These are phyloP conservation scores for Probaryconus sp. DNA, from an alignment of 1,140 invertebrate species.

Conservation along the genomic window DNA sequence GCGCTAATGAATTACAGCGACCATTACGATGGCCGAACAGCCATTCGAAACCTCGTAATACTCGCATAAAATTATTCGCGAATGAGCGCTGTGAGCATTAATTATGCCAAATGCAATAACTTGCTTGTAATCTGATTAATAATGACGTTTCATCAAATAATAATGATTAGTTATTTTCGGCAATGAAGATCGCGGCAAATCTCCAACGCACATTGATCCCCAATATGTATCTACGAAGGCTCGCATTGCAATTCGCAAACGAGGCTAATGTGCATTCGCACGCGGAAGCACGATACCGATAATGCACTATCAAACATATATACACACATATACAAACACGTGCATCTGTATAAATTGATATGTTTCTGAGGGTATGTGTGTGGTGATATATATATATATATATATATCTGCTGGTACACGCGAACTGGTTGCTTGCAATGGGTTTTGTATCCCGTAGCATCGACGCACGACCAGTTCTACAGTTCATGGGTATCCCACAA, in stretches of 20 bases:
- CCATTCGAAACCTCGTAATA: neutral
- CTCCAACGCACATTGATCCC: neutral
- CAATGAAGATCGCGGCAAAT: neutral
- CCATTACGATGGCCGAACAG: too few relatives aligned
- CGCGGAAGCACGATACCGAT: slow-evolving; percentile 28
- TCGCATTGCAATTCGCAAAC: slow-evolving; percentile 26
- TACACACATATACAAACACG: too few relatives aligned
- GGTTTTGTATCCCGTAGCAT: slow-evolving; percentile 16
- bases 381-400: too few relatives aligned
- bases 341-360: too few relatives aligned
- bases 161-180: slow-evolving; percentile 2
- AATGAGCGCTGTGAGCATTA: neutral
- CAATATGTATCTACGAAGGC: slow-evolving; percentile 8
- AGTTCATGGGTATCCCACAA: slow-evolving; percentile 39
- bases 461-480: slow-evolving; percentile 11
- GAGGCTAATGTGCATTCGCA: slow-evolving; percentile 35
- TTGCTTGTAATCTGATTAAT: neutral
- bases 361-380: too few relatives aligned
- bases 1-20: too few relatives aligned
- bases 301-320: slow-evolving; percentile 34
- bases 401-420: slow-evolving; percentile 13
- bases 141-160: slow-evolving; percentile 2
- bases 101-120: neutral
- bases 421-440: neutral
- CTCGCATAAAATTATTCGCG: neutral